phyloP scores from a whole-genome alignment of 1,140 invertebrate species.

The Pseudomyrmex sp. region DNA sequence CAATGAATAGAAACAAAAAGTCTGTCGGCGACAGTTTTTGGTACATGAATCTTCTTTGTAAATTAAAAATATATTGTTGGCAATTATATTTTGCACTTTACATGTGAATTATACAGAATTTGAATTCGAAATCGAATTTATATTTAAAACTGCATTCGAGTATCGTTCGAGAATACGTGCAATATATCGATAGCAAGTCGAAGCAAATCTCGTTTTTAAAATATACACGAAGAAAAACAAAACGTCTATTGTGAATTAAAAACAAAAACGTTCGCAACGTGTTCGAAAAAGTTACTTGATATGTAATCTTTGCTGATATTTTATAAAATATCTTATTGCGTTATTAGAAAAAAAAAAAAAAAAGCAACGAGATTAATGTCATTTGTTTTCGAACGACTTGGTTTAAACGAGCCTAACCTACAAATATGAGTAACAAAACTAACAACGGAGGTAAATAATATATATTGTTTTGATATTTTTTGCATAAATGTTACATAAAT shows the following conservation, averaged over 20 bases:
- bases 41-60: too few species aligned
- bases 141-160: background rate
- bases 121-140: conserved; percentile 3
- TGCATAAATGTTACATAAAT: background rate
- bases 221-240: background rate
- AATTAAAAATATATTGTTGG: too few species aligned
- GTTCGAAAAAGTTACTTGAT: background rate
- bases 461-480: background rate
- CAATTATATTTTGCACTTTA: background rate
- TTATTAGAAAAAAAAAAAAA: too few species aligned
- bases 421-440: conserved; percentile 66
- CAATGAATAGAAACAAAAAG: background rate
- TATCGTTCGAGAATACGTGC: background rate
- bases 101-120: background rate
- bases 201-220: conserved; percentile 3
- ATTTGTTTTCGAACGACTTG: background rate
- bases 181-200: background rate
- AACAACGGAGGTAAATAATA: conserved; percentile 39
- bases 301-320: background rate
- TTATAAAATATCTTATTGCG: background rate
- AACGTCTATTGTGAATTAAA: background rate
- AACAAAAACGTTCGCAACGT: background rate
- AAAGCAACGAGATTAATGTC: background rate
- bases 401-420: background rate
- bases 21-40: background rate